Conservation (phyloP, 1,140 invertebrate genomes). For the Notospermus geniculatus region DNA sequence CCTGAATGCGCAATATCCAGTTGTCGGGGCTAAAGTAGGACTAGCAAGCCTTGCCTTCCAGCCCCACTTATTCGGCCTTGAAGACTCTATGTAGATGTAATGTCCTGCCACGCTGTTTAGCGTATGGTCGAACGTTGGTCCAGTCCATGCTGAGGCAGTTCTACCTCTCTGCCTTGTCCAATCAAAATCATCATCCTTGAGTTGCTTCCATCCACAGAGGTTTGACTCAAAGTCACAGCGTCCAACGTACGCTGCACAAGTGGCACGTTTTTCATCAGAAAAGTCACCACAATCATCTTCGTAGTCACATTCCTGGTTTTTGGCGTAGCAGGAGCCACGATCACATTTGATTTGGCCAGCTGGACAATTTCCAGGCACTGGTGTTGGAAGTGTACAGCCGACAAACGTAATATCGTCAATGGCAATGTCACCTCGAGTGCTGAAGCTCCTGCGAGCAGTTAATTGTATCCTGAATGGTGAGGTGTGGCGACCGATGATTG, state of each 20-base stretch:
- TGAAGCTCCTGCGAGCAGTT: slow-evolving; percentile 11
- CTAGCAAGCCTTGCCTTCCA: slow-evolving; percentile 26
- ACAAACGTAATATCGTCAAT: slow-evolving; percentile 51
- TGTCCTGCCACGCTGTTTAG: slow-evolving; percentile 29
- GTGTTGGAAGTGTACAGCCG: slow-evolving; percentile 26
- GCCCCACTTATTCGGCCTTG: slow-evolving; percentile 15
- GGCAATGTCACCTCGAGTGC: slow-evolving; percentile 38
- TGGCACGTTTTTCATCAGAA: slow-evolving; percentile 17
- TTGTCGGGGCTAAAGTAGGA: slow-evolving; percentile 7
- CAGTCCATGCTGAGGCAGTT: slow-evolving; percentile 35
- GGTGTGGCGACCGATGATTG: slow-evolving; percentile 16
- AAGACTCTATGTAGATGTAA: slow-evolving; percentile 29
- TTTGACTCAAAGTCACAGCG: slow-evolving; percentile 41
- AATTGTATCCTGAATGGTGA: slow-evolving; percentile 11
- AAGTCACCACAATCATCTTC: slow-evolving; percentile 29
- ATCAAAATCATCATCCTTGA: slow-evolving; percentile 37
- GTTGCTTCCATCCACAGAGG: slow-evolving; percentile 39
- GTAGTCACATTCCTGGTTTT: slow-evolving; percentile 20
- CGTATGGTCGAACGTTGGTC: slow-evolving; percentile 37
- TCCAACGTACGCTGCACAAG: slow-evolving; percentile 28
- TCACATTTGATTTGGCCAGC: slow-evolving; percentile 19
- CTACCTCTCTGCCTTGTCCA: slow-evolving; percentile 37
- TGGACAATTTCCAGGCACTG: slow-evolving; percentile 6
- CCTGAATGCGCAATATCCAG: slow-evolving; percentile 22
- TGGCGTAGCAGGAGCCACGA: slow-evolving; percentile 18